Evolutionary conservation across 2,113 vertebrate genomes (phyloP).

Genomic region (Capricornis sumatraensis): DNA sequence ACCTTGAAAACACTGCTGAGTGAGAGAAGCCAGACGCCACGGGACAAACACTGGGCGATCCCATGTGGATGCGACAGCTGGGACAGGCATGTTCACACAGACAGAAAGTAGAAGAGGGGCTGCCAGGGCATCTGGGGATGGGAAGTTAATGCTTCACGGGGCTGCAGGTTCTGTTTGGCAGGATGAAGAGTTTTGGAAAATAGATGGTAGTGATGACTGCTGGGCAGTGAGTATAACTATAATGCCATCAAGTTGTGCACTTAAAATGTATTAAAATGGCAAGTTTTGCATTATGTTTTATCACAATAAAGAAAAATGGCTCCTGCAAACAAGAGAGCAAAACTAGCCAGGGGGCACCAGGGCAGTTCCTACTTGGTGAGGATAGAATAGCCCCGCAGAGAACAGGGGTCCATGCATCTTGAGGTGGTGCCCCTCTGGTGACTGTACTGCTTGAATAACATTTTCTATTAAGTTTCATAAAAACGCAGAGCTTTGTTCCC

Average conservation of each 20-base stretch:
- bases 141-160: background rate
- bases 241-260: background rate
- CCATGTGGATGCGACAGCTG: background rate
- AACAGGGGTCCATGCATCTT: rapidly evolving
- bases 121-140: background rate
- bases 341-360: background rate
- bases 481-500: background rate
- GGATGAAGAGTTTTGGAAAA: background rate
- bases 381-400: background rate
- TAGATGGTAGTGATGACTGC: background rate
- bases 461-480: background rate
- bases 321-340: background rate
- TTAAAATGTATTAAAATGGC: background rate
- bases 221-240: background rate
- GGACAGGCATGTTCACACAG: background rate
- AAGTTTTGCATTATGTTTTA: background rate
- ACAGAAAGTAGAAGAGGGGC: background rate
- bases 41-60: background rate
- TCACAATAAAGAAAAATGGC: background rate
- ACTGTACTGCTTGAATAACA: background rate
- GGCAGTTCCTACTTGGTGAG: background rate
- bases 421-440: background rate
- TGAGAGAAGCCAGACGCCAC: background rate
- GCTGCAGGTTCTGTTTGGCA: background rate
- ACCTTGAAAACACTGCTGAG: background rate